Percentiles rank a stretch among this genome's conserved stretches.
phyloP scores from a whole-genome alignment of 2,113 vertebrate genomes.

The Motacilla alba region DNA sequence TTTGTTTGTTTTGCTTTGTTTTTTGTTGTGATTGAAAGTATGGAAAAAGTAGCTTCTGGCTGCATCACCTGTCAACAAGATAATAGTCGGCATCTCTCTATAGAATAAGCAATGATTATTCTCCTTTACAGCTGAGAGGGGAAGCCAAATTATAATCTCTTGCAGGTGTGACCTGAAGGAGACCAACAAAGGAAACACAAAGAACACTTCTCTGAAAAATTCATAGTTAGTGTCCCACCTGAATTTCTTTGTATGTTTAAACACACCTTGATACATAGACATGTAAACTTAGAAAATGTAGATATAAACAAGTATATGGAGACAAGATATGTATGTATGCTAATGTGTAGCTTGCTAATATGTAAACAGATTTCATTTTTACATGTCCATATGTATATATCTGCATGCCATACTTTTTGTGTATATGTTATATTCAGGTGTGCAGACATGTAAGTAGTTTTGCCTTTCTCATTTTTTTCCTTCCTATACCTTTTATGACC shows the following conservation, averaged over 20 bases:
- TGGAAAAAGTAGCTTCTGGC: not conserved
- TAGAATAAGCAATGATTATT: not conserved
- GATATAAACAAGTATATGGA: not conserved
- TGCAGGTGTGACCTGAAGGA: not conserved
- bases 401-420: not conserved
- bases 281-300: not conserved
- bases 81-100: not conserved
- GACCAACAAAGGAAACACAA: not conserved
- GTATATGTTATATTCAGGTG: not conserved
- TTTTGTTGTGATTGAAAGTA: not conserved
- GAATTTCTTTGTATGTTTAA: not conserved
- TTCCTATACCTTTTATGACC: not conserved
- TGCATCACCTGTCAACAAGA: not conserved
- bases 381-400: not conserved
- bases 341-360: not conserved
- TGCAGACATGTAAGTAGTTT: not conserved
- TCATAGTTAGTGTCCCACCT: not conserved
- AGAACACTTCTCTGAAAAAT: not conserved
- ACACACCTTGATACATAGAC: not conserved
- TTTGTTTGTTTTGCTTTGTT: not conserved
- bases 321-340: not conserved
- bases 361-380: not conserved
- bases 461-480: not conserved
- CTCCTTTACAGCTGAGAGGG: not conserved
- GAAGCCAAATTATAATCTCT: conserved; percentile 2